Evolutionary conservation across 2,113 vertebrate species (phyloP), one percentile per base, ranked within the genome.

Genomic region (Pavo muticus): DNA sequence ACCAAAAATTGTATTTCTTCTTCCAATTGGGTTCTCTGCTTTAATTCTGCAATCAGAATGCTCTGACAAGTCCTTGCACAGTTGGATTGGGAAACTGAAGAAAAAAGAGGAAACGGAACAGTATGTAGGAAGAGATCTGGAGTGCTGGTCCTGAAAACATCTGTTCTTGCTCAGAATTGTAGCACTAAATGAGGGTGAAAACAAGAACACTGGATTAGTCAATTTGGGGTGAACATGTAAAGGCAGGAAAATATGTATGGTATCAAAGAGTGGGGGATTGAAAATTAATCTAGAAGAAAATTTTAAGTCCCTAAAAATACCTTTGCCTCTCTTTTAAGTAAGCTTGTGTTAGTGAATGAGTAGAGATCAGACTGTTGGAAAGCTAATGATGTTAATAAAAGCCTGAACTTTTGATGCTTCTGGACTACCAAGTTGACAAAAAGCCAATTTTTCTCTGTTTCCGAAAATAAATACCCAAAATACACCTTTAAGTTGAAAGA

Each of bases 81-180:
- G 44, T 21, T 69, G 24, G 44, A n/a, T 86, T 96, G 82, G 74
- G 91, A 91, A 95, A 76, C 35, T 82, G 69, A 84, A 88, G 79
- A 48, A 77, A 59, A 95, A 57, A 25, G 54, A 20, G 18, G 52
- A 45, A 6, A 14, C 35, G 17, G 23, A 81, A 17, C 47, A 70
- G 30, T 52, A 82, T 69, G 40, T 37, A 75, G 48, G 73, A 73
- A 52, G 56, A 91, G 48, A 76, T 45, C 59, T 14, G 4, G 40
- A 88, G 47, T 15, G 10, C 30, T 93, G 64, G 57, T 92, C 18
- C 64, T 89, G 74, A 83, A 29, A 35, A 21, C 64, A 61, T 64
- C 25, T 45, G 32, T 68, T 84, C 89, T 95, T 94, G 64, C 89
- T 85, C 74, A 75, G 65, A 86, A 60, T 11, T 95, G 23, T 44